Percentiles rank a stretch among this genome's conserved stretches.
phyloP scores from a whole-genome alignment of 2,797 vertebrate genomes.

The Sebastes kiyomatsui region DNA sequence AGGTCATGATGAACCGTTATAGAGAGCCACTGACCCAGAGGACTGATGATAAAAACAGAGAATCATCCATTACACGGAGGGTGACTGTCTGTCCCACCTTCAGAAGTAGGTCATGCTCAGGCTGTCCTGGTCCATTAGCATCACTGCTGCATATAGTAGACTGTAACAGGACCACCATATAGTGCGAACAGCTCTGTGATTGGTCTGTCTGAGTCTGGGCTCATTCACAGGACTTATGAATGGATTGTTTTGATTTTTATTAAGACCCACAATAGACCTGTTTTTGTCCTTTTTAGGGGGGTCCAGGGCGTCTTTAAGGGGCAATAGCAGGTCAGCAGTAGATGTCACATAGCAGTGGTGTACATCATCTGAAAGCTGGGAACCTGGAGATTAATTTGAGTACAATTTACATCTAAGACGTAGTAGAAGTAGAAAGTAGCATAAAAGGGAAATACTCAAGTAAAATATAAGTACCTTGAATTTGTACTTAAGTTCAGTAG shows the following conservation, averaged over 20 bases:
- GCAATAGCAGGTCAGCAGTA: no score
- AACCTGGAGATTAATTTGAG: no score
- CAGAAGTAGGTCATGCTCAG: slow-evolving; percentile 73
- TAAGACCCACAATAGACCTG: no score
- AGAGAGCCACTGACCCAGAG: slow-evolving; percentile 43
- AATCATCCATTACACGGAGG: slow-evolving; percentile 16
- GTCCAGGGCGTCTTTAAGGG: no score
- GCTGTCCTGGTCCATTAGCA: slow-evolving; percentile 64
- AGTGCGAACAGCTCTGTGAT: slow-evolving; percentile 11
- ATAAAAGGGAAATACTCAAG: no score
- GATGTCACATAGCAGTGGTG: no score
- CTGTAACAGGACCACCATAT: neutral
- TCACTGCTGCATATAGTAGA: slow-evolving; percentile 44
- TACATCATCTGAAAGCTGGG: no score
- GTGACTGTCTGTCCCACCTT: slow-evolving; percentile 24
- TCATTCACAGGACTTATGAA: slow-evolving; percentile 13
- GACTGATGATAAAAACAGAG: slow-evolving; percentile 21
- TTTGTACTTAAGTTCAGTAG: no score
- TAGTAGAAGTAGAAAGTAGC: no score
- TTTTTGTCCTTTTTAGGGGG: no score
- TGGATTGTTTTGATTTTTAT: neutral
- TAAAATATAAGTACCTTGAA: no score
- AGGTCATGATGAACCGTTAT: neutral
- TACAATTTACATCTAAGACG: no score
- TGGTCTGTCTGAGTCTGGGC: slow-evolving; percentile 2